phyloP scores from a whole-genome alignment of 2,797 vertebrate species.

The Erethizon dorsatum region DNA sequence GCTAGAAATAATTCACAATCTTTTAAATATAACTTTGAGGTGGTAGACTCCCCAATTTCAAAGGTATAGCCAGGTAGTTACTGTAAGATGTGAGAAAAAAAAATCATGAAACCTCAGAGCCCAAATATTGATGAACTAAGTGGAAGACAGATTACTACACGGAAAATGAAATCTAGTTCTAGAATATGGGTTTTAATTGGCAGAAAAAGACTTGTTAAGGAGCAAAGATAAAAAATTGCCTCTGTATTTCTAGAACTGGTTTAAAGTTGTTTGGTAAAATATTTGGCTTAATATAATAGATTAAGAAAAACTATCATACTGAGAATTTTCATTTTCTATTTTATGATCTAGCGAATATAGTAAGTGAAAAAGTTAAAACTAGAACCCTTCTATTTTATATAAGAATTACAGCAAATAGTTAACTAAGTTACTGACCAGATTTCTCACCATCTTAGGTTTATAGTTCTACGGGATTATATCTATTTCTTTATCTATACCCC shows the following conservation, averaged over 20 bases:
- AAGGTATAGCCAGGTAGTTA: slow-evolving; percentile 36
- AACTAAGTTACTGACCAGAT: background rate
- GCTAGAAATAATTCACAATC: slow-evolving; percentile 38
- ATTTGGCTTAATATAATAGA: slow-evolving; percentile 69
- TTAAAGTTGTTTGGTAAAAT: slow-evolving; percentile 52
- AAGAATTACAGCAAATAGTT: slow-evolving; percentile 26
- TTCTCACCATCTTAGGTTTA: slow-evolving; percentile 41
- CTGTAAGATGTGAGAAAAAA: slow-evolving; percentile 27
- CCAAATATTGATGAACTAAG: background rate
- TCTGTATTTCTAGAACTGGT: slow-evolving; percentile 14
- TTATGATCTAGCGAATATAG: slow-evolving; percentile 59
- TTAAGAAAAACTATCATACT: slow-evolving; percentile 51
- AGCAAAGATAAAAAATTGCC: slow-evolving; percentile 29
- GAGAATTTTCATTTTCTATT: slow-evolving; percentile 48
- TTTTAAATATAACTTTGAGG: slow-evolving; percentile 56
- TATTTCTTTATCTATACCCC: background rate
- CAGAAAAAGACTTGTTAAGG: slow-evolving; percentile 34
- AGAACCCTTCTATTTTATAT: background rate
- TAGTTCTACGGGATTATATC: background rate
- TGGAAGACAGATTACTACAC: slow-evolving; percentile 18
- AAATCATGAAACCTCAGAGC: slow-evolving; percentile 25
- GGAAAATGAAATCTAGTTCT: slow-evolving; percentile 19
- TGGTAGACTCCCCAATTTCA: background rate
- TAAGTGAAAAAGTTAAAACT: slow-evolving; percentile 36
- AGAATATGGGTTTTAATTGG: slow-evolving; percentile 18